Percentiles rank a stretch among this genome's conserved stretches.
Conservation (phyloP, 2,797 vertebrate genomes). For the Periparus ater region DNA sequence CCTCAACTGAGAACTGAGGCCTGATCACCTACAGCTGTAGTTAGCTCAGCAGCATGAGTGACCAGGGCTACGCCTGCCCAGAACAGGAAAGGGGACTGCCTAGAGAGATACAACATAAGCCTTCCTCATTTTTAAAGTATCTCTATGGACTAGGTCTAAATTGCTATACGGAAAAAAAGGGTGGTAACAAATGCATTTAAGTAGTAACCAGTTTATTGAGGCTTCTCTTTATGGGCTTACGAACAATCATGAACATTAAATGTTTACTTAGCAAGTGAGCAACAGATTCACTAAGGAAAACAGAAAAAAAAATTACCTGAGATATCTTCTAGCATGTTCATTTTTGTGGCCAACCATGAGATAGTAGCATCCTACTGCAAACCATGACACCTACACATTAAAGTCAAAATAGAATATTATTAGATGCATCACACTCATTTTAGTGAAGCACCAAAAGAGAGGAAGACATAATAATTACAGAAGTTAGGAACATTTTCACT, state of each 20-base stretch:
- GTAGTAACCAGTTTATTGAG: neutral
- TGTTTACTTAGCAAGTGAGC: neutral
- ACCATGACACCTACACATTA: slow-evolving; percentile 85
- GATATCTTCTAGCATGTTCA: slow-evolving; percentile 94
- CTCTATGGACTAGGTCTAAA: neutral
- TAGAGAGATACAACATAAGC: accelerated
- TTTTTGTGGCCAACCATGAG: slow-evolving; percentile 99
- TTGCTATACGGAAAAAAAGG: neutral
- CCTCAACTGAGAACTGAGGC: neutral
- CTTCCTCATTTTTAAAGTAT: neutral
- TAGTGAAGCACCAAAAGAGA: neutral
- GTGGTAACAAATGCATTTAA: neutral
- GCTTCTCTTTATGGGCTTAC: neutral
- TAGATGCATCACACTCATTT: neutral
- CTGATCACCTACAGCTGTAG: neutral
- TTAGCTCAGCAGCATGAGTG: accelerated
- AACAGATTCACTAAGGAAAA: neutral
- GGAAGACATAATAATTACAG: neutral
- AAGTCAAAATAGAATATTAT: slow-evolving; percentile 9
- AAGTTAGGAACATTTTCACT: neutral
- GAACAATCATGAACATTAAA: neutral
- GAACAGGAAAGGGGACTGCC: neutral
- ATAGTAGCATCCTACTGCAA: slow-evolving; percentile 98
- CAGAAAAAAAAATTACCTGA: slow-evolving; percentile 80
- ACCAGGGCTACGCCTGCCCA: neutral